These are phyloP conservation scores for Athrips mouffetella DNA, from an alignment of 2,888 invertebrate genomes.

Conservation along the genomic window DNA sequence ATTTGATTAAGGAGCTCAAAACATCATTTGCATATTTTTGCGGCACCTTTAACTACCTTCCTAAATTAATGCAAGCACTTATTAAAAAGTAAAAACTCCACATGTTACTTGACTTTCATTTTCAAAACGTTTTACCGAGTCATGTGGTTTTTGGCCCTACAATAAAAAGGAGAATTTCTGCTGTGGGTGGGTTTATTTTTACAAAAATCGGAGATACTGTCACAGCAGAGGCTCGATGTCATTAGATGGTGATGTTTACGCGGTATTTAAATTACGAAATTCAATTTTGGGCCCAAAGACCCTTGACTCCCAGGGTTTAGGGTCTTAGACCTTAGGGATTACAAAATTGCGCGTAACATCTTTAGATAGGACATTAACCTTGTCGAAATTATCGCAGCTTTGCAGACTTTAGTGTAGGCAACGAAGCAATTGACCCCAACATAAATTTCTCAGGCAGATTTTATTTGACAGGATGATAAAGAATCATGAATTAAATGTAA, in stretches of 20 bases:
- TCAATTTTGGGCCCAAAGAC: slow-evolving; percentile 38
- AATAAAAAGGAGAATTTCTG: slow-evolving; percentile 40
- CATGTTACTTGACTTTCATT: slow-evolving; percentile 2
- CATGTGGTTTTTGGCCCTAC: slow-evolving; percentile 29
- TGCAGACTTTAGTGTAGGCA: neutral
- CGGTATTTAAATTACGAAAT: slow-evolving; percentile 39
- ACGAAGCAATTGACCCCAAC: no score
- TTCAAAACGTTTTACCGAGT: slow-evolving; percentile 2
- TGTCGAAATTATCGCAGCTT: neutral
- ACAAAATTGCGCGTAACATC: slow-evolving; percentile 7
- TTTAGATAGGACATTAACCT: slow-evolving; percentile 3
- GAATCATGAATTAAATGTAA: no score
- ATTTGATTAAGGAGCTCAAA: slow-evolving; percentile 2
- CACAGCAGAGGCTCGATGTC: slow-evolving; percentile 38
- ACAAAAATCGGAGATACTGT: slow-evolving; percentile 39
- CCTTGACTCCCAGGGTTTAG: slow-evolving; percentile 11
- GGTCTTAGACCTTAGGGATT: slow-evolving; percentile 35
- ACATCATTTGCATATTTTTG: neutral
- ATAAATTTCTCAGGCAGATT: no score
- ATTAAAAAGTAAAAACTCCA: slow-evolving; percentile 5
- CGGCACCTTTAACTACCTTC: neutral
- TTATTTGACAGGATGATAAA: no score
- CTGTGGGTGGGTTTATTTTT: neutral
- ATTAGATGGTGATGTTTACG: slow-evolving; percentile 51
- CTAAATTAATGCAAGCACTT: slow-evolving; percentile 4